Evolutionary conservation across 2,113 vertebrate genomes (phyloP), one percentile per base, ranked within the genome.

Genomic region (Helogale parvula): DNA sequence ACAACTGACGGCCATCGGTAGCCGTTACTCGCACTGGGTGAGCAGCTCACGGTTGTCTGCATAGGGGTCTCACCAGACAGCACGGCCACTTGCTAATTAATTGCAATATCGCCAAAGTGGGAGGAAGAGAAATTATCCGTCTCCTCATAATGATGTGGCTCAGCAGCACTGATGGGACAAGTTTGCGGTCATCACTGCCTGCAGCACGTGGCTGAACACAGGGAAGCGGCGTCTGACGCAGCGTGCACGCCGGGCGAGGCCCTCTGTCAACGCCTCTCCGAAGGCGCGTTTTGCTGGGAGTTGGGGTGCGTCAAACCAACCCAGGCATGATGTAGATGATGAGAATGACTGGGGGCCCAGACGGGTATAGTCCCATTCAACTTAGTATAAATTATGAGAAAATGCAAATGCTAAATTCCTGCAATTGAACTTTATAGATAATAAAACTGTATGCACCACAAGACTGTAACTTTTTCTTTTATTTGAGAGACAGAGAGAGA

Each of bases 181-280:
- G 11, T 17, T 66, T 27, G n/a, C 35, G 23, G 23, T 14, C 38
- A 29, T 17, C 3, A 7, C 3, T 0, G 5, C 13, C 68, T 33
- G 45, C n/a, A n/a, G 33, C 12, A 57, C 8, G 25, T 1, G 7
- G 4, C 1, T 65, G 35, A 54, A 85, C 65, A 38, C 5, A 66
- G 8, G 31, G 17, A 66, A 13, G 1, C 2, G 0, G 7, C 7
- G 21, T 25, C 66, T 65, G 10, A 4, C 60, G 16, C 12, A 57
- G 41, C 7, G 29, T 29, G 7, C n/a, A 2, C 4, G 0, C 68
- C 3, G 1, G 7, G 0, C 10, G 57, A 4, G 9, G 1, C 19
- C 27, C 14, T 2, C 16, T 10, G 29, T 47, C 11, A 14, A 1
- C 8, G 2, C 35, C 68, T 50, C 16, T 47, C 14, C 6, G 0